Percentiles rank a stretch among this genome's conserved stretches.
Evolutionary conservation across 2,888 invertebrate species (phyloP).

Genomic region (Plemyria rubiginata): DNA sequence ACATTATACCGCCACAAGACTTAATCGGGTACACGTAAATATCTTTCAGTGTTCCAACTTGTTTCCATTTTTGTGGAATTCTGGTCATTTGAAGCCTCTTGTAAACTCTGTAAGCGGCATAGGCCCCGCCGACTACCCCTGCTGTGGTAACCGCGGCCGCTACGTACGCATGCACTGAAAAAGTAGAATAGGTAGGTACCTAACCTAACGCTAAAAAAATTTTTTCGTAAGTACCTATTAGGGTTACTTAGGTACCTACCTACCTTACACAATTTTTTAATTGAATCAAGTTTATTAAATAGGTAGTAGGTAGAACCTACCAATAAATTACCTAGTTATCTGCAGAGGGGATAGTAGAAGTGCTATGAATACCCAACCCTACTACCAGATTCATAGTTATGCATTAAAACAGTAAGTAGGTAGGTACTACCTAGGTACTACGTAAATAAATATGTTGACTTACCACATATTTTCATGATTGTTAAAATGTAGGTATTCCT

Average conservation of each 20-base stretch:
- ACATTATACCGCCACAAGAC: slow-evolving; percentile 81
- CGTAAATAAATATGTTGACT: too few species aligned
- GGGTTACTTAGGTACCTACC: too few species aligned
- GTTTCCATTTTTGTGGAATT: slow-evolving; percentile 82
- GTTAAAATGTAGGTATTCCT: too few species aligned
- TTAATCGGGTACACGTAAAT: slow-evolving; percentile 85
- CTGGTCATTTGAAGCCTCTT: slow-evolving; percentile 48
- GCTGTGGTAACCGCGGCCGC: slow-evolving; percentile 59
- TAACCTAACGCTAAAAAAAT: neutral
- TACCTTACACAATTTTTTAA: too few species aligned
- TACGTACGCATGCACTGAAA: slow-evolving; percentile 44
- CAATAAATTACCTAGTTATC: too few species aligned
- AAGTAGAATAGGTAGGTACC: neutral
- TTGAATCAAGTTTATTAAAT: too few species aligned
- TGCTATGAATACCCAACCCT: too few species aligned
- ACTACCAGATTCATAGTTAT: too few species aligned
- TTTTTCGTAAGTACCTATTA: too few species aligned
- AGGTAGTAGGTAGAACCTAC: too few species aligned
- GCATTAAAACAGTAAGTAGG: neutral
- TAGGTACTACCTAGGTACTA: too few species aligned
- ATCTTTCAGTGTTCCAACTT: slow-evolving; percentile 83
- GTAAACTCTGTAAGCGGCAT: slow-evolving; percentile 60
- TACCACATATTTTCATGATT: slow-evolving; percentile 1
- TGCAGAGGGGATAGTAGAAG: too few species aligned
- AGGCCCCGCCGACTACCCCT: slow-evolving; percentile 64